phyloP scores from a whole-genome alignment of 2,797 vertebrate genomes.

The Sus cebifrons region DNA sequence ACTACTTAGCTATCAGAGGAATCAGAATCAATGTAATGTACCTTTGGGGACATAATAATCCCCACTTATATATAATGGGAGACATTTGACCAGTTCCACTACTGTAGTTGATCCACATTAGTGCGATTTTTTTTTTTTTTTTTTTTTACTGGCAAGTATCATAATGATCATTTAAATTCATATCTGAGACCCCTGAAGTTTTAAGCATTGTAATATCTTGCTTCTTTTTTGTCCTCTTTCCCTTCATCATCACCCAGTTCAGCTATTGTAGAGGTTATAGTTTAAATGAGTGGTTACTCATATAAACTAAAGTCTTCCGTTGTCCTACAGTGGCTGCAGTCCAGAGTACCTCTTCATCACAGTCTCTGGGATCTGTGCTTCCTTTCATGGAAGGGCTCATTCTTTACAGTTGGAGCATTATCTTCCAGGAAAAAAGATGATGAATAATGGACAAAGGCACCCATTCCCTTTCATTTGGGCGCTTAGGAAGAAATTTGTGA shows the following conservation, averaged over 20 bases:
- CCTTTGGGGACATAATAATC: constrained; percentile 52
- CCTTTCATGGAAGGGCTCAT: constrained; percentile 49
- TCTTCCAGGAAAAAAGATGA: constrained; percentile 47
- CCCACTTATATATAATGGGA: constrained; percentile 46
- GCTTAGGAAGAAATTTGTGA: constrained; percentile 60
- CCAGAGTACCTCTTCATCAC: constrained; percentile 45
- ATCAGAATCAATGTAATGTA: constrained; percentile 43
- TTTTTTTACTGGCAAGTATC: constrained; percentile 33
- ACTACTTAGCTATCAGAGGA: constrained; percentile 52
- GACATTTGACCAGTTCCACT: constrained; percentile 59
- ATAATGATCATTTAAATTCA: constrained; percentile 67
- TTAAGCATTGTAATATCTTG: constrained; percentile 44
- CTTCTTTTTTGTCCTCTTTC: constrained; percentile 37
- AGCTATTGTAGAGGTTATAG: constrained; percentile 55
- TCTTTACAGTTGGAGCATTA: constrained; percentile 54
- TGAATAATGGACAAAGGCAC: constrained; percentile 39
- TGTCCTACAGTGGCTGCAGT: neutral
- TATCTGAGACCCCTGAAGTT: constrained; percentile 41
- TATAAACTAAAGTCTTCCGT: neutral
- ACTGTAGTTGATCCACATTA: constrained; percentile 40
- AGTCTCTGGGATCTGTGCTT: constrained; percentile 40
- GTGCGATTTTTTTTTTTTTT: constrained; percentile 61
- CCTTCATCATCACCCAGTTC: constrained; percentile 58
- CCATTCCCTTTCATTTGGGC: neutral
- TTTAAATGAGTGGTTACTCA: constrained; percentile 51